phyloP scores from a whole-genome alignment of 2,888 invertebrate genomes.

The Erebia ligea region DNA sequence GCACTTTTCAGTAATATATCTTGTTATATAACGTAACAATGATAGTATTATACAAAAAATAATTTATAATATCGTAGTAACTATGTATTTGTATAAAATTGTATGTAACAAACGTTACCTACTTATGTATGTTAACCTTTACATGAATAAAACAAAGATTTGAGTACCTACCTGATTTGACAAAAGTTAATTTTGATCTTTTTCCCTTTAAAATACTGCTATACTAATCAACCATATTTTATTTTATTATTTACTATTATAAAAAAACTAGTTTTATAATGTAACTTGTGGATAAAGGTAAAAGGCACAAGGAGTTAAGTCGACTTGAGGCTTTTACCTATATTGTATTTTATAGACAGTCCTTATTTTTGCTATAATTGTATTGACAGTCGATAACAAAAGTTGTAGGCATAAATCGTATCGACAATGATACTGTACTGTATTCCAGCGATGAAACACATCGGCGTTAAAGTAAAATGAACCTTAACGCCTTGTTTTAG shows the following conservation, averaged over 20 bases:
- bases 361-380: constrained; percentile 2
- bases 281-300: not conserved
- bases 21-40: too few species aligned
- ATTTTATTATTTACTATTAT: not conserved
- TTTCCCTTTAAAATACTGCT: not conserved
- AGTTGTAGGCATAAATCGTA: too few species aligned
- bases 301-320: not conserved
- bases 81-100: not conserved
- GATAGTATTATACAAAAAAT: too few species aligned
- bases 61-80: too few species aligned
- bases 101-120: not conserved
- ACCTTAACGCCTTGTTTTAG: too few species aligned
- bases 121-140: too few species aligned
- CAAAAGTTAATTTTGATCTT: not conserved
- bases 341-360: not conserved
- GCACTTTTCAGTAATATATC: too few species aligned
- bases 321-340: not conserved
- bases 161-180: too few species aligned
- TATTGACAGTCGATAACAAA: not conserved
- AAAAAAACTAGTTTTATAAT: not conserved
- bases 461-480: too few species aligned
- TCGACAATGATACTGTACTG: too few species aligned
- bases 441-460: too few species aligned
- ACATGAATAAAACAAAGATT: not conserved
- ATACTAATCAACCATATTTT: not conserved